Evolutionary conservation across 2,113 vertebrate species (phyloP).

Genomic region (Cephalopholis sonnerati): DNA sequence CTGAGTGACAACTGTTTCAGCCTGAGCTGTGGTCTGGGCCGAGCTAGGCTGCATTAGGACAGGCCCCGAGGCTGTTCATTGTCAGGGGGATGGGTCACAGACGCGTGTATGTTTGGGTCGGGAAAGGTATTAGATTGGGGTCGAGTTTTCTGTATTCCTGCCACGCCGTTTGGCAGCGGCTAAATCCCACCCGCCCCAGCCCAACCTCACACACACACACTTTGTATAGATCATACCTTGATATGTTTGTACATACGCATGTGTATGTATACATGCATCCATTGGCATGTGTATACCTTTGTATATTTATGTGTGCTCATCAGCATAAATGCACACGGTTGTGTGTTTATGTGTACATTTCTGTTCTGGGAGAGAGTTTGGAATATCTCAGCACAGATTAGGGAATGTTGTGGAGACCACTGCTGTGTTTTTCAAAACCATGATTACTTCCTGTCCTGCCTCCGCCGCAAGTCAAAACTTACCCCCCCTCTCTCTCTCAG

Average conservation of each 20-base stretch:
- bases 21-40: conserved; percentile 89
- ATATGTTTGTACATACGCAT: conserved; percentile 55
- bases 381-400: conserved; percentile 86
- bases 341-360: conserved; percentile 77
- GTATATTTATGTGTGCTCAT: conserved; percentile 70
- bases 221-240: conserved; percentile 56
- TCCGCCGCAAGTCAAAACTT: conserved; percentile 58
- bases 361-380: conserved; percentile 82
- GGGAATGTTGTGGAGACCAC: conserved; percentile 79
- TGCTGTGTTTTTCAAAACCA: conserved; percentile 84
- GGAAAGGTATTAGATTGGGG: conserved; percentile 41
- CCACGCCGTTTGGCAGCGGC: conserved; percentile 41
- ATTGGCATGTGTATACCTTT: conserved; percentile 63
- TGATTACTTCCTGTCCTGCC: conserved; percentile 87
- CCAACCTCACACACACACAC: neutral
- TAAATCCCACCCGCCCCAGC: conserved; percentile 15
- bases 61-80: conserved; percentile 88
- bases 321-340: conserved; percentile 62
- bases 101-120: conserved; percentile 37
- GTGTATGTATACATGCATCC: conserved; percentile 79
- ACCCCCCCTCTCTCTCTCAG: conserved; percentile 1
- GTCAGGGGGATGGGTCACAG: conserved; percentile 85
- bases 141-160: conserved; percentile 37
- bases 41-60: conserved; percentile 54
- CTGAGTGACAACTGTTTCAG: conserved; percentile 94